A percentile compares a stretch with the other conserved stretches of the same genome.
Conservation (phyloP, 2,888 invertebrate species). For the Sesia bembeciformis region DNA sequence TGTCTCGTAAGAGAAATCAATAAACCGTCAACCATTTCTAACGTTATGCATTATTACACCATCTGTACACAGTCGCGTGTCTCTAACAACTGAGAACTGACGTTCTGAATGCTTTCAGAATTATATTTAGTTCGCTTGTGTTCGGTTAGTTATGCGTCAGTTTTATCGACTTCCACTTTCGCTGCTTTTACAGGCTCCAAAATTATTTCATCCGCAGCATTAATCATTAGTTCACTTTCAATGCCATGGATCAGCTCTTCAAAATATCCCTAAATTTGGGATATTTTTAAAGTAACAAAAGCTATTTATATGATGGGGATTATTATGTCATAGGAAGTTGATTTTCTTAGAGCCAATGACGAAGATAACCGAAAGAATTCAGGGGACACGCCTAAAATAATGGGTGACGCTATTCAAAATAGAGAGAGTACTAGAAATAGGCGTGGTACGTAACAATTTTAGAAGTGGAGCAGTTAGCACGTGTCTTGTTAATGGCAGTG, state of each 20-base stretch:
- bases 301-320: neutral
- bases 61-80: constrained; percentile 53
- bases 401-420: constrained; percentile 54
- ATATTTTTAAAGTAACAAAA: neutral
- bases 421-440: constrained; percentile 55
- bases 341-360: constrained; percentile 21
- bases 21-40: constrained; percentile 35
- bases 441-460: constrained; percentile 39
- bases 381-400: constrained; percentile 53
- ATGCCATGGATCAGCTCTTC: neutral
- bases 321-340: constrained; percentile 22
- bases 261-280: neutral
- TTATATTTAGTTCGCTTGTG: constrained; percentile 53
- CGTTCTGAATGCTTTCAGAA: constrained; percentile 48
- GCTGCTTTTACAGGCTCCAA: neutral
- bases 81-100: constrained; percentile 58
- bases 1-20: constrained; percentile 45
- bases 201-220: too few species aligned
- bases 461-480: constrained; percentile 41
- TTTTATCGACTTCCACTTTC: constrained; percentile 2
- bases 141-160: constrained; percentile 32
- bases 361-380: constrained; percentile 37
- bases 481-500: constrained; percentile 14
- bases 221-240: too few species aligned
- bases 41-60: constrained; percentile 41